These are phyloP conservation scores for Drosophila bifasciata DNA, from an alignment of 1,140 invertebrate genomes.

Conservation along the genomic window DNA sequence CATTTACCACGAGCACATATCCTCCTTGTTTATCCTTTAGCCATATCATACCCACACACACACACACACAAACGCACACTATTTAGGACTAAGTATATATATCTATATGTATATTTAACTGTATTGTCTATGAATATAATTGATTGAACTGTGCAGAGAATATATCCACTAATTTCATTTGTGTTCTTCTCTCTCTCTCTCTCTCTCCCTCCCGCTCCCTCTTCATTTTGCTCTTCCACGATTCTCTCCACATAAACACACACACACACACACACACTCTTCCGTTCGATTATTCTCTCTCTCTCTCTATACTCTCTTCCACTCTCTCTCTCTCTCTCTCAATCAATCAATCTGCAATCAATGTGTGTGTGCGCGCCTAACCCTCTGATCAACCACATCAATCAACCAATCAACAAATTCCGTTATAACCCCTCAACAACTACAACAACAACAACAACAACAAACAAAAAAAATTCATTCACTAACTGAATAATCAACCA, in stretches of 20 bases:
- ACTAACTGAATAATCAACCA: slow-evolving; percentile 55
- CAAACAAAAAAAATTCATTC: slow-evolving; percentile 44
- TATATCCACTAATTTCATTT: slow-evolving; percentile 79
- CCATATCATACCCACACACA: slow-evolving; percentile 16
- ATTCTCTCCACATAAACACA: slow-evolving; percentile 12
- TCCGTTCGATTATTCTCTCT: slow-evolving; percentile 46
- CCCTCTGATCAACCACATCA: slow-evolving; percentile 36
- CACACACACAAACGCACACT: not conserved
- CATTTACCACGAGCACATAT: slow-evolving; percentile 41
- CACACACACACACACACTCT: slow-evolving; percentile 18
- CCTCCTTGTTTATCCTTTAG: slow-evolving; percentile 48
- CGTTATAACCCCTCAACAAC: slow-evolving; percentile 51
- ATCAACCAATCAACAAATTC: slow-evolving; percentile 52
- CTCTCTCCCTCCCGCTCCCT: slow-evolving; percentile 31
- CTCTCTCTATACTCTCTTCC: slow-evolving; percentile 32
- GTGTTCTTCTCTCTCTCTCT: slow-evolving; percentile 74
- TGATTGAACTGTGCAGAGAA: slow-evolving; percentile 43
- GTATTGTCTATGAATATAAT: slow-evolving; percentile 31
- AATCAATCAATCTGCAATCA: slow-evolving; percentile 38
- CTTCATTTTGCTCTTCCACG: slow-evolving; percentile 65
- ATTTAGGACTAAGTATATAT: slow-evolving; percentile 47
- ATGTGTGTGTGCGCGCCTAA: slow-evolving; percentile 54
- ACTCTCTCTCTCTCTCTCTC: slow-evolving; percentile 24
- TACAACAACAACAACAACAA: slow-evolving; percentile 38
- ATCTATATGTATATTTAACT: slow-evolving; percentile 42